Percentiles rank a stretch among this genome's conserved stretches.
These are phyloP conservation scores for Athrips mouffetella DNA, from an alignment of 2,888 invertebrate species.

Conservation along the genomic window DNA sequence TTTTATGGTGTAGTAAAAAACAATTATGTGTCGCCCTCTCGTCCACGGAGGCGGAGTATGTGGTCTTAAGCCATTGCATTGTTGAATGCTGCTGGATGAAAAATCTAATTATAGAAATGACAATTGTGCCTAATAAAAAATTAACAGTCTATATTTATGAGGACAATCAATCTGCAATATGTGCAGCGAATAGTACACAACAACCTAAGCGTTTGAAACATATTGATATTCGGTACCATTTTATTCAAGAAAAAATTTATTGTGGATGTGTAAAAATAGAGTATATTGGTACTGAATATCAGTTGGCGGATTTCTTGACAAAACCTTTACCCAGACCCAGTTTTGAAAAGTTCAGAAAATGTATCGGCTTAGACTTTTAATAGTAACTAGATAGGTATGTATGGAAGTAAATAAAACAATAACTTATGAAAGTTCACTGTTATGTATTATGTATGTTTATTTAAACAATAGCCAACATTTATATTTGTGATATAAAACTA, in stretches of 20 bases:
- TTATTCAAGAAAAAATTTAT: slow-evolving; percentile 4
- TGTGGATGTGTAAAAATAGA: not conserved
- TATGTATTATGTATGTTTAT: no score
- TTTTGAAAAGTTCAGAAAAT: not conserved
- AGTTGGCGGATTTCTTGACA: slow-evolving; percentile 13
- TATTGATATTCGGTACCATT: slow-evolving; percentile 16
- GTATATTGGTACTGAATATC: slow-evolving; percentile 7
- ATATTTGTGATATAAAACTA: not conserved
- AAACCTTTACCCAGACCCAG: not conserved
- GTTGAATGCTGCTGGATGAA: slow-evolving; percentile 21
- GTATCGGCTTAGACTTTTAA: not conserved
- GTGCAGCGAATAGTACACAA: slow-evolving; percentile 12
- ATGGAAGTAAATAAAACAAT: no score
- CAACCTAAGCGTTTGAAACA: slow-evolving; percentile 19
- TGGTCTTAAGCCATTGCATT: slow-evolving; percentile 19
- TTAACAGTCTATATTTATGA: slow-evolving; percentile 17
- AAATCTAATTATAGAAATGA: slow-evolving; percentile 21
- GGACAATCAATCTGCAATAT: slow-evolving; percentile 22
- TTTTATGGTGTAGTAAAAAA: slow-evolving; percentile 10
- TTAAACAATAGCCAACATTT: not conserved
- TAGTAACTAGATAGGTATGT: not conserved
- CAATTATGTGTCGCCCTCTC: slow-evolving; percentile 12
- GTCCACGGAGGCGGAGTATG: slow-evolving; percentile 19
- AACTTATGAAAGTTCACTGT: no score
- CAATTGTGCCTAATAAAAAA: slow-evolving; percentile 1